Evolutionary conservation across 2,797 vertebrate genomes (phyloP).

Genomic region (Macroramphosus scolopax): DNA sequence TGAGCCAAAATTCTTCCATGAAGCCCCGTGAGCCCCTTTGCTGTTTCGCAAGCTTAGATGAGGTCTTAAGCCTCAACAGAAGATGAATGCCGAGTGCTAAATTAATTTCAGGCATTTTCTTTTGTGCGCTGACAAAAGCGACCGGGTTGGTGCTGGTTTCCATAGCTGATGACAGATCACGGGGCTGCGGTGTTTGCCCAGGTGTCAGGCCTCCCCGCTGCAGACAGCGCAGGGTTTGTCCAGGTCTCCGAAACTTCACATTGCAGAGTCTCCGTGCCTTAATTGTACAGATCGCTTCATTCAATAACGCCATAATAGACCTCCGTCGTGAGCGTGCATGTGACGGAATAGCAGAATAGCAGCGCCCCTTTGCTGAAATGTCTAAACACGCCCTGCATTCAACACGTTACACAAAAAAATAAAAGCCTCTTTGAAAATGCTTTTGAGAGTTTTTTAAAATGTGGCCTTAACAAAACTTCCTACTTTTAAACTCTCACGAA

Average conservation of each 20-base stretch:
- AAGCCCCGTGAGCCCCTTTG: conserved; percentile 72
- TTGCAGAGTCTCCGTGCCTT: conserved; percentile 64
- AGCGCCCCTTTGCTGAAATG: conserved; percentile 42
- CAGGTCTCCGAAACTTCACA: conserved; percentile 67
- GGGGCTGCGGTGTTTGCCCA: conserved; percentile 85
- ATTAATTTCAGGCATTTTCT: conserved; percentile 82
- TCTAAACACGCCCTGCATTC: conserved; percentile 64
- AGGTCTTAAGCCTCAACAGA: conserved; percentile 75
- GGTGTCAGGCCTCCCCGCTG: conserved; percentile 81
- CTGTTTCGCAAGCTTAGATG: conserved; percentile 75
- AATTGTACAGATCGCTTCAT: conserved; percentile 70
- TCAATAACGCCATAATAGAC: conserved; percentile 69
- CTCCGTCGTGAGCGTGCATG: conserved; percentile 40
- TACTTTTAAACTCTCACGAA: conserved; percentile 36
- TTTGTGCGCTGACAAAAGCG: conserved; percentile 81
- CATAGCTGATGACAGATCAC: conserved; percentile 83
- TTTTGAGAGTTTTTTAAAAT: too few species aligned
- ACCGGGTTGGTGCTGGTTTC: conserved; percentile 82
- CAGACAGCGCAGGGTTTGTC: conserved; percentile 78
- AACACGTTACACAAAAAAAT: conserved; percentile 44
- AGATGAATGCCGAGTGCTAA: conserved; percentile 81
- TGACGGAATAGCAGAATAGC: conserved; percentile 41
- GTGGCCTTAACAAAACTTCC: conserved; percentile 57
- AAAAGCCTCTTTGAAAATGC: conserved; percentile 59
- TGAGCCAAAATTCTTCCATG: conserved; percentile 76